Evolutionary conservation across 2,113 vertebrate genomes (phyloP), one percentile per base, ranked within the genome.

Genomic region (Caranx melampygus): DNA sequence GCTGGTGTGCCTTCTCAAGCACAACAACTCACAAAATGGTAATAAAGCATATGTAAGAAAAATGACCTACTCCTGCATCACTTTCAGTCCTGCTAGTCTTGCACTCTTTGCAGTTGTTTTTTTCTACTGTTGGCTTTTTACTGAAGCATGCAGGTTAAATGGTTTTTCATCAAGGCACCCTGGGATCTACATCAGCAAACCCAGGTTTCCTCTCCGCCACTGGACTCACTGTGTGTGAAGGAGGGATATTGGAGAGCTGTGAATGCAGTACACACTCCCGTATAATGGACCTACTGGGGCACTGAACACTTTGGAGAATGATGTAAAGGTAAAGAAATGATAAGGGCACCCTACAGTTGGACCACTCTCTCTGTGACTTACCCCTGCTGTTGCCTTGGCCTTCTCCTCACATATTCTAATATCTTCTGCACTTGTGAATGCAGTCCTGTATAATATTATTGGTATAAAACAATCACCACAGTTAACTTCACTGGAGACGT

Each of bases 111-210:
- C 59, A 18, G 66, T 54, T 65, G n/a, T 60, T 71, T 85, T 76
- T 76, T 75, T 72, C 51, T 61, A 5, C 6, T 75, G 86, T 77
- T 79, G 71, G 82, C 87, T 89, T 80, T 93, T 91, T 91, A 92
- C 85, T 78, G 87, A 87, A 74, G 91, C 90, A 55, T 64, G 47
- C 78, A 88, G 92, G 91, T 93, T 93, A 91, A 93, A 93, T 91
- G 91, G 79, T 87, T 93, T 93, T 91, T 92, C 90, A 89, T 88
- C 74, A 89, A 86, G 79, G 85, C 90, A 77, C 90, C 92, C 85
- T 88, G 90, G 92, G 93, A 92, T 93, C 89, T 88, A 88, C 89
- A 92, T 94, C 92, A 92, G 92, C 92, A 92, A 90, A 83, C 81
- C 51, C 51, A 55, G 75, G 83, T 87, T 62, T 70, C 54, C 66